Evolutionary conservation across 2,113 vertebrate species (phyloP).

Genomic region (Scytalopus superciliaris): DNA sequence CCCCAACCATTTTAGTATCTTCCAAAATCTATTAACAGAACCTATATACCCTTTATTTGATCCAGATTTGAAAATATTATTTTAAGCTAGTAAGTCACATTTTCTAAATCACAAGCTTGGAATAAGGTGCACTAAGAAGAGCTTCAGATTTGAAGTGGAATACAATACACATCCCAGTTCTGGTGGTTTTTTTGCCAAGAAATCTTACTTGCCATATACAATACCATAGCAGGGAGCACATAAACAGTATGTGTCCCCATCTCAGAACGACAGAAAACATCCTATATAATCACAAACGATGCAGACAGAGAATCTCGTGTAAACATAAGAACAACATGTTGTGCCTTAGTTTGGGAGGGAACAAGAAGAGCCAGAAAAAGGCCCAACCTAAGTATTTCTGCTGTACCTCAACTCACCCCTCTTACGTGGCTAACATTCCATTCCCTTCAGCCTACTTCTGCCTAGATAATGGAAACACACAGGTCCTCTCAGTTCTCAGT

Average conservation of each 20-base stretch:
- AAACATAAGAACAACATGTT: conserved; percentile 30
- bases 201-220: neutral
- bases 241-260: neutral
- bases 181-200: conserved; percentile 1
- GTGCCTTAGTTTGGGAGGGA: conserved; percentile 35
- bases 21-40: neutral
- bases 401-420: neutral
- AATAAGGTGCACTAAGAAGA: conserved; percentile 62
- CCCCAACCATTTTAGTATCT: neutral
- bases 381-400: neutral
- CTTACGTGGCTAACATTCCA: neutral
- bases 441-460: neutral
- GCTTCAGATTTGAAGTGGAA: conserved; percentile 2
- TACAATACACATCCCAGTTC: conserved; percentile 31
- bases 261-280: conserved; percentile 37
- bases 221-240: neutral
- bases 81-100: conserved; percentile 35
- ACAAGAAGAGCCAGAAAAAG: conserved; percentile 18
- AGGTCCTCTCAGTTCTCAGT: neutral
- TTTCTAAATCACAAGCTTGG: conserved; percentile 33
- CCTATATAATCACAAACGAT: conserved; percentile 5
- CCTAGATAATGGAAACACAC: neutral
- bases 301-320: conserved; percentile 29
- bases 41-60: neutral
- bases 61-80: neutral